Evolutionary conservation across 2,888 invertebrate genomes (phyloP).

Genomic region (Caenorhabditis macrosperma): DNA sequence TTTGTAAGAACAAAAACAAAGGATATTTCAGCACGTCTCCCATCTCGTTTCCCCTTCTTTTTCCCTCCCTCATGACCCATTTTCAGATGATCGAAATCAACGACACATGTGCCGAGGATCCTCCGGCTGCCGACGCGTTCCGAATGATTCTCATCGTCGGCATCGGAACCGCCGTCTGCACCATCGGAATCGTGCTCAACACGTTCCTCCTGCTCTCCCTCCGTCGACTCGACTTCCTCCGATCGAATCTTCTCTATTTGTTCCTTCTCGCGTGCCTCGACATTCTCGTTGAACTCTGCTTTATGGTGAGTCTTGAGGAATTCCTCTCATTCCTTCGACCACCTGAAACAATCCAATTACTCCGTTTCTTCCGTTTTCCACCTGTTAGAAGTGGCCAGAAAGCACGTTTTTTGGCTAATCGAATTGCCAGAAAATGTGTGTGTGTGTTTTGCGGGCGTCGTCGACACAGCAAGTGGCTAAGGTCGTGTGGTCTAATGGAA

Average conservation of each 20-base stretch:
- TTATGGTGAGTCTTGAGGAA: slow-evolving; percentile 62
- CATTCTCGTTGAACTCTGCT: slow-evolving; percentile 69
- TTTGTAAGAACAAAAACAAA: slow-evolving; percentile 29
- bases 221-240: slow-evolving; percentile 55
- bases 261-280: slow-evolving; percentile 68
- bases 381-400: background rate
- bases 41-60: background rate
- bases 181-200: slow-evolving; percentile 63
- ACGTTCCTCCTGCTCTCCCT: slow-evolving; percentile 65
- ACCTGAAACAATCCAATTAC: slow-evolving; percentile 46
- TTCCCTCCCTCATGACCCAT: background rate
- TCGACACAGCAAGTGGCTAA: background rate
- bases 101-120: slow-evolving; percentile 57
- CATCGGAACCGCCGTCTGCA: slow-evolving; percentile 57
- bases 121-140: slow-evolving; percentile 57
- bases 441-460: slow-evolving; percentile 24
- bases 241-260: slow-evolving; percentile 64
- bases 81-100: slow-evolving; percentile 62
- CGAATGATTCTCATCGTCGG: slow-evolving; percentile 62
- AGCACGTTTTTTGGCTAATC: slow-evolving; percentile 23
- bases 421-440: slow-evolving; percentile 29
- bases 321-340: background rate
- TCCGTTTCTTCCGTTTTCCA: slow-evolving; percentile 9
- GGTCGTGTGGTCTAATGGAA: slow-evolving; percentile 10
- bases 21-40: slow-evolving; percentile 3